Conservation (phyloP, 2,797 vertebrate genomes). For the Leptoclinus maculatus region DNA sequence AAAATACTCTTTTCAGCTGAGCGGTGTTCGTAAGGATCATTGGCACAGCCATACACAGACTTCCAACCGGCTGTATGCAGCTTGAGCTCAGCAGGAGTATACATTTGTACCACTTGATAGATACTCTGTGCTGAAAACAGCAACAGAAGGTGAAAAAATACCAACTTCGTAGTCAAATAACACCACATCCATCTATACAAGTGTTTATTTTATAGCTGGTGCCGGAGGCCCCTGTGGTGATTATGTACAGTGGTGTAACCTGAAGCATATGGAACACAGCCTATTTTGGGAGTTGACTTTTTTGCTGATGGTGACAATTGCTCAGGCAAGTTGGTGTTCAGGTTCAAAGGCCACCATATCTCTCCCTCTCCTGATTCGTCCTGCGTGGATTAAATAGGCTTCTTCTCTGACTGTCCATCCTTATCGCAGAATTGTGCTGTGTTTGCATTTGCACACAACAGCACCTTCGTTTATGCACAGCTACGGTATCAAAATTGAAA, state of each 20-base stretch:
- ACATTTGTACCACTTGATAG: slow-evolving; percentile 4
- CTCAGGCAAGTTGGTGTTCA: slow-evolving; percentile 31
- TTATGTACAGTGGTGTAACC: slow-evolving; percentile 27
- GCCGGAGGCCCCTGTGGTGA: slow-evolving; percentile 34
- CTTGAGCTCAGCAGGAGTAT: slow-evolving; percentile 11
- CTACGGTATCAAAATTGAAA: neutral
- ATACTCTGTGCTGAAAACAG: slow-evolving; percentile 24
- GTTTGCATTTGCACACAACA: slow-evolving; percentile 34
- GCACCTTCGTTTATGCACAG: slow-evolving; percentile 23
- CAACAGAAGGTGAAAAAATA: slow-evolving; percentile 18
- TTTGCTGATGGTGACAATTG: slow-evolving; percentile 56
- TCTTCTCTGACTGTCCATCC: slow-evolving; percentile 13
- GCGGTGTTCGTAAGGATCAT: slow-evolving; percentile 27
- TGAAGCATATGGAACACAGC: slow-evolving; percentile 26
- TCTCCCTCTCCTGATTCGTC: slow-evolving; percentile 27
- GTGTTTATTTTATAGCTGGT: slow-evolving; percentile 30
- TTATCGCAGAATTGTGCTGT: slow-evolving; percentile 39
- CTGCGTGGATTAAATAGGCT: slow-evolving; percentile 40
- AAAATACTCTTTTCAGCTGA: slow-evolving; percentile 22
- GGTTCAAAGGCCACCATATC: slow-evolving; percentile 55
- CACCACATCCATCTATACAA: slow-evolving; percentile 26
- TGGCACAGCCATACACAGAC: slow-evolving; percentile 14
- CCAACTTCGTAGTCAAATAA: slow-evolving; percentile 7
- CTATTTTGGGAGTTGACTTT: slow-evolving; percentile 52
- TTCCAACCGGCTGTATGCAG: slow-evolving; percentile 23